phyloP scores from a whole-genome alignment of 1,140 invertebrate genomes.

The Leptinotarsa undecemlineata region DNA sequence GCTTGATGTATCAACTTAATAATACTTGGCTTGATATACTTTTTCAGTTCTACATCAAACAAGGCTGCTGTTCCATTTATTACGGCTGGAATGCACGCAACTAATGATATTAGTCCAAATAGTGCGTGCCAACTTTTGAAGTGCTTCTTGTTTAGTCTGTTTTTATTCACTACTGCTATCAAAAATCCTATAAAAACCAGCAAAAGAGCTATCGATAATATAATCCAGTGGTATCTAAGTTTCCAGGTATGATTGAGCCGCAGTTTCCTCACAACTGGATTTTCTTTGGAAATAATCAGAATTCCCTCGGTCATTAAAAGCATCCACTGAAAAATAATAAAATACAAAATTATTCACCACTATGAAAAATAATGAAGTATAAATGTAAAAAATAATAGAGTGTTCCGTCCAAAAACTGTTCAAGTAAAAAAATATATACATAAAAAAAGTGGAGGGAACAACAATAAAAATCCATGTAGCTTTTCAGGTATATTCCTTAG shows the following conservation, averaged over 20 bases:
- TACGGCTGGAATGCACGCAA: constrained; percentile 33
- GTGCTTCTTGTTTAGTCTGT: constrained; percentile 40
- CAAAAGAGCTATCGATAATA: constrained; percentile 31
- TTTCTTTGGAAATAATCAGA: constrained; percentile 42
- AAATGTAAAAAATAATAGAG: too few relatives aligned
- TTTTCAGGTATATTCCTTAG: too few relatives aligned
- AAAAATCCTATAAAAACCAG: constrained; percentile 36
- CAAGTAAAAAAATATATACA: too few relatives aligned
- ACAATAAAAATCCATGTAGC: too few relatives aligned
- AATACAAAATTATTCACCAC: too few relatives aligned
- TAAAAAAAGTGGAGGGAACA: too few relatives aligned
- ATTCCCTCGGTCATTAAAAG: constrained; percentile 47
- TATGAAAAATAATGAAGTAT: too few relatives aligned
- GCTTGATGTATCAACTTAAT: constrained; percentile 43
- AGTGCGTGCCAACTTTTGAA: constrained; percentile 44
- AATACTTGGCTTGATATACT: constrained; percentile 34
- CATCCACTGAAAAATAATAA: constrained; percentile 44
- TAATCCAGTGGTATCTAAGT: constrained; percentile 37
- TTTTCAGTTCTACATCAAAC: constrained; percentile 41
- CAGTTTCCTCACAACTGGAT: constrained; percentile 33
- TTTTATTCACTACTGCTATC: constrained; percentile 43
- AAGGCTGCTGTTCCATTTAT: constrained; percentile 39
- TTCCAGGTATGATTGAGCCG: constrained; percentile 23
- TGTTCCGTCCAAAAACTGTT: too few relatives aligned
- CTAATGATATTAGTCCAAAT: constrained; percentile 41